Percentiles rank a stretch among this genome's conserved stretches.
Conservation (phyloP, 53 echinoderm and acorn worm genomes). For the Echinometra lucunter region DNA sequence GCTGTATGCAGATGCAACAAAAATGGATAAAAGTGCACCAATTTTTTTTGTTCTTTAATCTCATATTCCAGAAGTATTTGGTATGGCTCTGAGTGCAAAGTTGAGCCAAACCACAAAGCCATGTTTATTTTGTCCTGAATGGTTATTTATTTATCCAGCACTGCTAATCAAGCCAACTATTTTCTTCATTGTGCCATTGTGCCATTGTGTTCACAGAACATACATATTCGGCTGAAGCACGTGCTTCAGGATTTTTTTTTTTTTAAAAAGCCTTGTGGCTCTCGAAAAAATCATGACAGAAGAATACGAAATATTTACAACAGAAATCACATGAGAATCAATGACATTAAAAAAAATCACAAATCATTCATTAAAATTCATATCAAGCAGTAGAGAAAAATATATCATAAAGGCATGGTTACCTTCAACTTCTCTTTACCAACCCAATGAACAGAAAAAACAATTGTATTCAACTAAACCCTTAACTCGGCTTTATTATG, state of each 20-base stretch:
- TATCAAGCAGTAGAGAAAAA: too few species aligned
- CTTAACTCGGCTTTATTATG: not conserved
- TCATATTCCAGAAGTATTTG: not conserved
- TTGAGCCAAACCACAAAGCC: not conserved
- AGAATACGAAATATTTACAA: conserved; percentile 40
- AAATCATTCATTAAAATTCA: not conserved
- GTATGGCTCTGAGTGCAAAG: not conserved
- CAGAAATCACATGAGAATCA: conserved; percentile 23
- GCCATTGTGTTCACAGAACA: conserved; percentile 68
- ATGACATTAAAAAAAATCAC: not conserved
- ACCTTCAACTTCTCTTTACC: not conserved
- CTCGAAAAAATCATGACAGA: conserved; percentile 31
- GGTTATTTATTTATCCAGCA: not conserved
- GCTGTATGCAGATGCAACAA: not conserved
- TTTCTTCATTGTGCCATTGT: not conserved
- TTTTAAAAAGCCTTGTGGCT: conserved; percentile 37
- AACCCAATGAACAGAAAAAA: not conserved
- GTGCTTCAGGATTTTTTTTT: conserved; percentile 51
- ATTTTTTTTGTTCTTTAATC: not conserved
- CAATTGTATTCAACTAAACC: not conserved
- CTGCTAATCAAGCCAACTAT: not conserved
- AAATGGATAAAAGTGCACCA: not conserved
- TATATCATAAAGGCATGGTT: too few species aligned
- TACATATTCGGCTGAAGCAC: conserved; percentile 66
- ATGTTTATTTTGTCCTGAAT: not conserved